Percentiles rank a stretch among this genome's conserved stretches.
phyloP scores from a whole-genome alignment of 1,140 invertebrate genomes.

The Subanguina moxae region DNA sequence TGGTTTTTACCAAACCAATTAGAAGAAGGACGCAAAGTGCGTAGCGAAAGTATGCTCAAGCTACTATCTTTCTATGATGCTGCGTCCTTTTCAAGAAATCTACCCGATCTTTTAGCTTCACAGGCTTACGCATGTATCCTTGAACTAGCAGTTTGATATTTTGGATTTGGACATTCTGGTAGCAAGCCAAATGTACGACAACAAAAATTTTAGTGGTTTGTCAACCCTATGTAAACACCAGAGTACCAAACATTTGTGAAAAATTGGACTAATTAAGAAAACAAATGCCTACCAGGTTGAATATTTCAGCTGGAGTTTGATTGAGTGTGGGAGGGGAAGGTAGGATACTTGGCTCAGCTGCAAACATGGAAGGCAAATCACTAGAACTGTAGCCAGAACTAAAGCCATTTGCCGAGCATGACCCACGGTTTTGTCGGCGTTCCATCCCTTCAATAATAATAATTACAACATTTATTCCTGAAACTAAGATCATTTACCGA shows the following conservation, averaged over 20 bases:
- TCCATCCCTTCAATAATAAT: constrained; percentile 1
- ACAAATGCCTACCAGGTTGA: neutral
- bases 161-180: too few relatives aligned
- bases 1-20: too few relatives aligned
- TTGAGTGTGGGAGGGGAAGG: neutral
- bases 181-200: too few relatives aligned
- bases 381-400: neutral
- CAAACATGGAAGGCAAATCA: neutral
- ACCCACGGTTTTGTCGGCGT: neutral
- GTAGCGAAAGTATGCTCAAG: too few relatives aligned
- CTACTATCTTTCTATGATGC: too few relatives aligned
- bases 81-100: too few relatives aligned
- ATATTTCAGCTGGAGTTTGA: neutral
- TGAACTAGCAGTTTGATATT: too few relatives aligned
- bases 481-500: neutral
- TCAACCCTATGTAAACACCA: too few relatives aligned
- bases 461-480: neutral
- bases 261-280: neutral
- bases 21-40: too few relatives aligned
- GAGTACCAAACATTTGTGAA: neutral
- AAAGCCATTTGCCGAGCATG: neutral
- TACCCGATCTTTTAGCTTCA: too few relatives aligned
- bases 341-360: neutral
- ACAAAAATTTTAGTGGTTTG: too few relatives aligned
- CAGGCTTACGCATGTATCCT: too few relatives aligned